These are phyloP conservation scores for Eleginops maclovinus DNA, from an alignment of 2,113 vertebrate species.

Conservation along the genomic window DNA sequence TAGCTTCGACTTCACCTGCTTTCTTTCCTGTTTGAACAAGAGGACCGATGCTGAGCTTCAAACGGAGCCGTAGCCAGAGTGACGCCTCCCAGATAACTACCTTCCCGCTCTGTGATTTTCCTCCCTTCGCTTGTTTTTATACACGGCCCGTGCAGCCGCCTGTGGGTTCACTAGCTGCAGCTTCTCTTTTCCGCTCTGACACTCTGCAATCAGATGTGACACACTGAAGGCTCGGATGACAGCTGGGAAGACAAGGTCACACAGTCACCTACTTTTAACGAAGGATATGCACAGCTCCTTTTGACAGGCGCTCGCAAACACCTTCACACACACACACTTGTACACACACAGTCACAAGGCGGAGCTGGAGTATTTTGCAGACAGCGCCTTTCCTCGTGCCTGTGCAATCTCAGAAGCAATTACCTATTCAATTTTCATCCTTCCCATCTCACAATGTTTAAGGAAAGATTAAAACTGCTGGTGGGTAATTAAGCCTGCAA, in stretches of 20 bases:
- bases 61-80: slow-evolving; percentile 43
- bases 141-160: not conserved
- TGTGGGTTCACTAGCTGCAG: slow-evolving; percentile 32
- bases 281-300: slow-evolving; percentile 51
- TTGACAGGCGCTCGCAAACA: slow-evolving; percentile 49
- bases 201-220: slow-evolving; percentile 75
- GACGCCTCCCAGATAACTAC: slow-evolving; percentile 66
- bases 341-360: slow-evolving; percentile 11
- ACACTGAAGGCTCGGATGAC: slow-evolving; percentile 64
- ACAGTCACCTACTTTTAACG: slow-evolving; percentile 68
- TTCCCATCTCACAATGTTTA: slow-evolving; percentile 73
- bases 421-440: slow-evolving; percentile 74
- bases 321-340: not conserved
- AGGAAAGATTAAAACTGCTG: slow-evolving; percentile 73
- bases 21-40: slow-evolving; percentile 60
- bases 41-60: slow-evolving; percentile 61
- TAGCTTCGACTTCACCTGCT: slow-evolving; percentile 32
- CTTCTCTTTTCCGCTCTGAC: slow-evolving; percentile 62
- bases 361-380: slow-evolving; percentile 58
- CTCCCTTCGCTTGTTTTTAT: slow-evolving; percentile 41
- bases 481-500: slow-evolving; percentile 75
- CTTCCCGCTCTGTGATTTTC: slow-evolving; percentile 65
- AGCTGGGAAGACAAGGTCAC: slow-evolving; percentile 73
- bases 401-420: slow-evolving; percentile 73
- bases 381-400: slow-evolving; percentile 58